These are phyloP conservation scores for Centruroides sculpturatus DNA, from an alignment of 1,140 invertebrate genomes.

Conservation along the genomic window DNA sequence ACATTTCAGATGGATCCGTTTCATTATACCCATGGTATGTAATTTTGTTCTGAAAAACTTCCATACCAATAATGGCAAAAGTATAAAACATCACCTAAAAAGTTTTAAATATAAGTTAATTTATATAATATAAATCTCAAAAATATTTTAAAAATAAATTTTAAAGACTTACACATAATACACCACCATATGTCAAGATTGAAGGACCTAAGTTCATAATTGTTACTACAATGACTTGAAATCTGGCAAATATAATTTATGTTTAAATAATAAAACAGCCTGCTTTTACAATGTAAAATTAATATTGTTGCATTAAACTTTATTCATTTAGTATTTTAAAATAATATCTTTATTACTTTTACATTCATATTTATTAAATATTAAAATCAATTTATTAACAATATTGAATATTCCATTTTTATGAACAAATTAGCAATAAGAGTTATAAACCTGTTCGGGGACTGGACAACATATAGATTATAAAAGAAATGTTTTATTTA, in stretches of 20 bases:
- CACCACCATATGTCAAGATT: constrained; percentile 35
- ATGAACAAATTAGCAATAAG: no score
- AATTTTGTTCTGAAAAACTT: constrained; percentile 32
- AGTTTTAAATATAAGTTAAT: not conserved
- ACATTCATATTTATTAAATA: no score
- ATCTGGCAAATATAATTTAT: constrained; percentile 23
- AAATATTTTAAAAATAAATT: not conserved
- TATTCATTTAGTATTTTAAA: no score
- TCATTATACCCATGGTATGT: constrained; percentile 24
- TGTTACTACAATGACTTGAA: constrained; percentile 35
- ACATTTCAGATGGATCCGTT: constrained; percentile 18
- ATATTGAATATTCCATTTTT: no score
- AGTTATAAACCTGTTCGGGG: no score
- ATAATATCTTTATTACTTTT: no score
- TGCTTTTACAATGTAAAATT: no score
- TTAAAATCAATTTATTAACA: no score
- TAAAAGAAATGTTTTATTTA: no score
- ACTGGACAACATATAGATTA: no score
- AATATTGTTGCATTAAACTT: no score
- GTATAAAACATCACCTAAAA: constrained; percentile 35
- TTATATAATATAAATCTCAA: not conserved
- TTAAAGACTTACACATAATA: constrained; percentile 34
- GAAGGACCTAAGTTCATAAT: constrained; percentile 36
- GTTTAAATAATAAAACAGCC: no score
- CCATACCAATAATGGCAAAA: constrained; percentile 41